A percentile compares a stretch with the other conserved stretches of the same genome.
These are phyloP conservation scores for Sebastes hubbsi DNA, from an alignment of 2,797 vertebrate genomes.

Conservation along the genomic window DNA sequence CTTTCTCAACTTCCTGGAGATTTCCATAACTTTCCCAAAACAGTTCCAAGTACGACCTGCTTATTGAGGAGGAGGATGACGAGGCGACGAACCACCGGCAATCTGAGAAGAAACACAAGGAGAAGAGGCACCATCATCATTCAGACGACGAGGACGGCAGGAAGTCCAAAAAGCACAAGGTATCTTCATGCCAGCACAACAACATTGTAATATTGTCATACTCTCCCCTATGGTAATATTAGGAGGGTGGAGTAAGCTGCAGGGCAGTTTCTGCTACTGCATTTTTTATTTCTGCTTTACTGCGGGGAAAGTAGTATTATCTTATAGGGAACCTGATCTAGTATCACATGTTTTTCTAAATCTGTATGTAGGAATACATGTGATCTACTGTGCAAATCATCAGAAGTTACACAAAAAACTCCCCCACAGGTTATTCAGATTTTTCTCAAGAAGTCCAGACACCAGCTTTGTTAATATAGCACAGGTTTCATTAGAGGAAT, in stretches of 20 bases:
- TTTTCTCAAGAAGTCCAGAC: background rate
- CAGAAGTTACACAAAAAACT: background rate
- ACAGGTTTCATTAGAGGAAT: background rate
- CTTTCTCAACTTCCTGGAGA: background rate
- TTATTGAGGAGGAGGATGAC: slow-evolving; percentile 89
- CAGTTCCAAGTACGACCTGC: slow-evolving; percentile 91
- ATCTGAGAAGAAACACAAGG: slow-evolving; percentile 88
- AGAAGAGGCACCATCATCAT: slow-evolving; percentile 86
- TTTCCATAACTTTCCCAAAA: slow-evolving; percentile 78
- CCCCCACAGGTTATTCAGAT: background rate
- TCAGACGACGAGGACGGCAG: slow-evolving; percentile 87
- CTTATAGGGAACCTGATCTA: background rate
- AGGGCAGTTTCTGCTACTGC: background rate
- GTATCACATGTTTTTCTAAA: background rate
- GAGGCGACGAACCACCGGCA: slow-evolving; percentile 78
- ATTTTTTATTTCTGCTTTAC: background rate
- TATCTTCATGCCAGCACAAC: slow-evolving; percentile 41
- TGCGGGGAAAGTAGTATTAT: background rate
- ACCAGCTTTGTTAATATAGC: background rate
- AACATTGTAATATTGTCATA: background rate
- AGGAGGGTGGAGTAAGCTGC: background rate
- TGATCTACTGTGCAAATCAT: background rate
- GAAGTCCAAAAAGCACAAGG: slow-evolving; percentile 89
- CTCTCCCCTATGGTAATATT: background rate
- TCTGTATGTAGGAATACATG: background rate